phyloP scores from a whole-genome alignment of 2,797 vertebrate genomes.

The Sebastes aleutianus region DNA sequence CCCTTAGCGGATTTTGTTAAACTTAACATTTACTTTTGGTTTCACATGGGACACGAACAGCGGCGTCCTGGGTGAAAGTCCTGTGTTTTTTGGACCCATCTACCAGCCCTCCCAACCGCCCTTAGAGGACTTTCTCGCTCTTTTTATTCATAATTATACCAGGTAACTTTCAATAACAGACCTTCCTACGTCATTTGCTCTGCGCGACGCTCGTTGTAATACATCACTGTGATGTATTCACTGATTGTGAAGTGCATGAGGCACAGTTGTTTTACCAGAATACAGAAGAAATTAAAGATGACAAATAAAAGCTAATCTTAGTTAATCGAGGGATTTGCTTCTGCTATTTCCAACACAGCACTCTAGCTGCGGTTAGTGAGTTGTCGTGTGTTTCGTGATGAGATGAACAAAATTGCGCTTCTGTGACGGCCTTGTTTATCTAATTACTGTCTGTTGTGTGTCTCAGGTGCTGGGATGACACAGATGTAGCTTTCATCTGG shows the following conservation, averaged over 20 bases:
- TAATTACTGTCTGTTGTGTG: constrained; percentile 21
- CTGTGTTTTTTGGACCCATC: no score
- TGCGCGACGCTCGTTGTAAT: no score
- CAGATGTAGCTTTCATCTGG: constrained; percentile 83
- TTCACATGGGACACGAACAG: no score
- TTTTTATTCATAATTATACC: no score
- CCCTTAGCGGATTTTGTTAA: no score
- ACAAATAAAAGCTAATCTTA: neutral
- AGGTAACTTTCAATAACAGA: no score
- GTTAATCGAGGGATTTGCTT: neutral
- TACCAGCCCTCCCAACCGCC: no score
- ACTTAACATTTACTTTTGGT: no score
- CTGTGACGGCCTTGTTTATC: constrained; percentile 9
- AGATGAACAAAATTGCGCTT: neutral
- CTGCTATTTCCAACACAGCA: neutral
- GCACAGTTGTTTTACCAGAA: neutral
- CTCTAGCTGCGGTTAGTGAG: neutral
- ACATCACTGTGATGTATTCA: no score
- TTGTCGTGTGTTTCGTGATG: neutral
- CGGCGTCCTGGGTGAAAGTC: no score
- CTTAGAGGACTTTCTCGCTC: no score
- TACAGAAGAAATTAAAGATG: neutral
- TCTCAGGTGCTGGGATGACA: constrained; percentile 90
- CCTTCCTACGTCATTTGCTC: no score
- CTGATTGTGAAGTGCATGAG: neutral